phyloP scores from a whole-genome alignment of 2,888 invertebrate genomes.

The Torymus texanus region DNA sequence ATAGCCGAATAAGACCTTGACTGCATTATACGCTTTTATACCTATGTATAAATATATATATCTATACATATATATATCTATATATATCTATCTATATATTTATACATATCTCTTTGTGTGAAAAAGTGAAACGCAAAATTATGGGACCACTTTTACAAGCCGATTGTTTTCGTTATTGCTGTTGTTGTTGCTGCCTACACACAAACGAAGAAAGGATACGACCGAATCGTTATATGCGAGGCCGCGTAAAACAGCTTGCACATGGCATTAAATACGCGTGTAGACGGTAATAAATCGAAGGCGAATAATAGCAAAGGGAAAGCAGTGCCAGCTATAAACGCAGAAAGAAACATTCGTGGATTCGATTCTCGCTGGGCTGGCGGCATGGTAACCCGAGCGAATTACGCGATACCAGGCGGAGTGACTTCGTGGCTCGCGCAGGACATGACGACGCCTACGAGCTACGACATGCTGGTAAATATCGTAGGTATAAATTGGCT shows the following conservation, averaged over 20 bases:
- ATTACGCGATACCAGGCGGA: slow-evolving; percentile 62
- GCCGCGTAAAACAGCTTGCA: neutral
- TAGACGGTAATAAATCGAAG: neutral
- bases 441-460: slow-evolving; percentile 65
- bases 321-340: neutral
- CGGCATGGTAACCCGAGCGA: slow-evolving; percentile 59
- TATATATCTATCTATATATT: too few species aligned
- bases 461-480: slow-evolving; percentile 66
- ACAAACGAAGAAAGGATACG: too few species aligned
- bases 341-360: neutral
- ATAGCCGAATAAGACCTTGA: too few species aligned
- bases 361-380: too few species aligned
- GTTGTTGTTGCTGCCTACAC: too few species aligned
- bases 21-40: too few species aligned
- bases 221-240: neutral
- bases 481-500: neutral
- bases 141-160: too few species aligned
- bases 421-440: slow-evolving; percentile 79
- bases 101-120: too few species aligned
- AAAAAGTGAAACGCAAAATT: too few species aligned
- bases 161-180: too few species aligned
- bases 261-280: neutral
- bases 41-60: too few species aligned
- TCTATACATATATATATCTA: too few species aligned
- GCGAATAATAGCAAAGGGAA: neutral